Evolutionary conservation across 2,888 invertebrate genomes (phyloP), one percentile per base, ranked within the genome.

Genomic region (Parascotia fuliginaria): DNA sequence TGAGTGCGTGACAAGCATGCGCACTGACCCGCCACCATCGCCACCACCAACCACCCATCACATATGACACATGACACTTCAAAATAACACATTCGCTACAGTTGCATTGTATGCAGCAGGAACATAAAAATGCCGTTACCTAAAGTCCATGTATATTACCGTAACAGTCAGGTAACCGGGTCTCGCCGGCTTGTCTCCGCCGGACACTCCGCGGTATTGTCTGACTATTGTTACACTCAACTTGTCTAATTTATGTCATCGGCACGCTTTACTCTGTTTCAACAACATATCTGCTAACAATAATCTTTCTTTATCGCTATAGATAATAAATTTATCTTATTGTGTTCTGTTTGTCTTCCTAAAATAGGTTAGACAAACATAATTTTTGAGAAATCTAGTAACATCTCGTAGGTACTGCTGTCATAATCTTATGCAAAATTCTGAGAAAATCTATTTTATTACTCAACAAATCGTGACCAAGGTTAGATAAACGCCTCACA

Each of bases 1-100:
- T 90, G 90, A 84, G 87, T 85, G 85, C 92, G 91, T 91, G 92
- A 87, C 81, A 75, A 65, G 91, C 87, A 90, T 91, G 81, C 81
- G 71, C 70, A 60, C 60, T 60, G 37, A 57, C 29, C n/a, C 50
- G 46, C 42, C 16, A 41, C 36, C 37, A 5, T 44, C 40, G 39
- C 46, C 57, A 29, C 41, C 42, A 55, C 55, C 31, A 36, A 28
- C 14, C 43, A 50, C 19, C 31, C 24, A 15, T 29, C 41, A 9
- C 19, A 22, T 24, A 24, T 27, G 33, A 43, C 36, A 19, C 42
- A 24, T 15, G 13, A 24, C 24, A 13, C 43, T 36, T 40, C 9
- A 19, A 45, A 34, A 46, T 28, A 6, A 6, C 40, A 39, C 4
- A 31, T 39, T 39, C 14, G 38, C 14, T 37, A 55, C 19, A 43